Evolutionary conservation across 2,797 vertebrate species (phyloP).

Genomic region (Falco novaeseelandiae): DNA sequence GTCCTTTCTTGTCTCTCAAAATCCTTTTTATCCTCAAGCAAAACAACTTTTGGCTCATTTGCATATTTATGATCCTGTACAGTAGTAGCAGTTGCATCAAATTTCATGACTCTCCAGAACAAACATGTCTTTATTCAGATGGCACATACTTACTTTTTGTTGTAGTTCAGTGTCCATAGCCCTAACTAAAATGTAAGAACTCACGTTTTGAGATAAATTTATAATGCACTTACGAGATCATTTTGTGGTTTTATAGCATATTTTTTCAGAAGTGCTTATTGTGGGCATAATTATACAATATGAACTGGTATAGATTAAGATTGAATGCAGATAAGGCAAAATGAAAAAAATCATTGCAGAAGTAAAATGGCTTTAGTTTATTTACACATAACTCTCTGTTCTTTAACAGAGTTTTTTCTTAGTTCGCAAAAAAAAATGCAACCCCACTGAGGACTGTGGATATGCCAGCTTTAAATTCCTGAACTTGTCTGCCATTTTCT

Average conservation of each 20-base stretch:
- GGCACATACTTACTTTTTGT: background rate
- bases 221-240: background rate
- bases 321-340: background rate
- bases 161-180: background rate
- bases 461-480: background rate
- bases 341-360: background rate
- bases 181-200: background rate
- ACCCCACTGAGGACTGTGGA: background rate
- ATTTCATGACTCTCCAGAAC: conserved; percentile 5
- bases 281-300: background rate
- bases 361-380: background rate
- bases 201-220: background rate
- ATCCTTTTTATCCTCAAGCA: background rate
- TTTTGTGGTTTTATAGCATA: background rate
- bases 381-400: background rate
- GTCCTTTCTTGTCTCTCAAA: background rate
- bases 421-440: background rate
- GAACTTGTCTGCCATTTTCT: background rate
- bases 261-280: background rate
- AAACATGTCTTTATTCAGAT: background rate
- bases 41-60: background rate
- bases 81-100: background rate
- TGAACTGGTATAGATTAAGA: background rate
- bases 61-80: background rate
- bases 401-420: background rate